A percentile compares a stretch with the other conserved stretches of the same genome.
These are phyloP conservation scores for Catocala fraxini DNA, from an alignment of 2,888 invertebrate species.

Conservation along the genomic window DNA sequence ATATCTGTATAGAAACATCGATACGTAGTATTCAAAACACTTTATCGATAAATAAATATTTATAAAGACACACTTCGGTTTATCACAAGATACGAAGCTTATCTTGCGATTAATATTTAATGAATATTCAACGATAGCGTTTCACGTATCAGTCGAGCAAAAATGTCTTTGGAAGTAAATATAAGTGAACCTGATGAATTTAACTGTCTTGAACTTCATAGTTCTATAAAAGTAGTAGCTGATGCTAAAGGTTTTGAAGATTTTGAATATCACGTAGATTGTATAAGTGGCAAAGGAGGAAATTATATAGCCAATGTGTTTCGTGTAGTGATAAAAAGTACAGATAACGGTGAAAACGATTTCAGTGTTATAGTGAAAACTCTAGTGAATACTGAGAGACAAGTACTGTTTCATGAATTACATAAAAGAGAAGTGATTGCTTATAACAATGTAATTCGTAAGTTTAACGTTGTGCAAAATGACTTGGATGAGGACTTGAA, in stretches of 20 bases:
- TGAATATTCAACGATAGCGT: conserved; percentile 27
- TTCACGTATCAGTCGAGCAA: conserved; percentile 29
- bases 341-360: conserved; percentile 52
- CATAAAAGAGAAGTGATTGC: conserved; percentile 75
- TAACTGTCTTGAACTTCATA: conserved; percentile 73
- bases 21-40: conserved; percentile 7
- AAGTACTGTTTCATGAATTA: conserved; percentile 73
- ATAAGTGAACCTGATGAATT: conserved; percentile 81
- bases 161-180: conserved; percentile 82
- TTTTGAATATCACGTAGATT: conserved; percentile 75
- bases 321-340: conserved; percentile 68
- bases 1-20: background rate
- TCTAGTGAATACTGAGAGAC: conserved; percentile 72
- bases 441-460: conserved; percentile 65
- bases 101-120: conserved; percentile 49
- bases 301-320: conserved; percentile 78
- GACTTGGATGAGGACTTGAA: conserved; percentile 52
- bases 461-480: conserved; percentile 64
- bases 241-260: conserved; percentile 62
- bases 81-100: conserved; percentile 51
- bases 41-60: conserved; percentile 24
- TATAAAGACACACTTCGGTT: conserved; percentile 14
- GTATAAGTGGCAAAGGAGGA: conserved; percentile 70
- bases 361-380: conserved; percentile 76
- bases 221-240: conserved; percentile 66